Evolutionary conservation across 2,888 invertebrate genomes (phyloP).

Genomic region (Erebia palarica): DNA sequence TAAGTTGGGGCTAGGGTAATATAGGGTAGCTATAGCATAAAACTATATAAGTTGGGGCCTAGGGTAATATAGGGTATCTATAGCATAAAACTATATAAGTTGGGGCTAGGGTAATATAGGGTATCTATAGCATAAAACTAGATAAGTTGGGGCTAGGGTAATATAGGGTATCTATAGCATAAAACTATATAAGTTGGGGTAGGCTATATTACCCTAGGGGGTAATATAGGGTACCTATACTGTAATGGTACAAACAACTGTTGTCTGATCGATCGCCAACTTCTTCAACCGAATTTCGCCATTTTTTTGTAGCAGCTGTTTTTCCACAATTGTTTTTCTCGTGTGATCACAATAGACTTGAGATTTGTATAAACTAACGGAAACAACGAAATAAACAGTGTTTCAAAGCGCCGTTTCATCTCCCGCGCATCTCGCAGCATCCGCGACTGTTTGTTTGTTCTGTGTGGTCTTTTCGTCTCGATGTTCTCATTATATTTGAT

Average conservation of each 20-base stretch:
- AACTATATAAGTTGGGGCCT: no score
- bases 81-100: no score
- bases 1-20: no score
- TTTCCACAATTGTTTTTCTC: background rate
- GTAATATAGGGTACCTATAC: background rate
- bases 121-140: no score
- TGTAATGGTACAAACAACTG: background rate
- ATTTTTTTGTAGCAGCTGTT: background rate
- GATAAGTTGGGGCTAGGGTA: no score
- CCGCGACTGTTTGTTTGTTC: constrained; percentile 5
- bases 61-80: no score
- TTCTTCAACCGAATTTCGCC: background rate
- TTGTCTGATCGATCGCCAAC: background rate
- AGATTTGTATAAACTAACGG: background rate
- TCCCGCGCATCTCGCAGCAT: background rate
- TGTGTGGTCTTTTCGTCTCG: background rate
- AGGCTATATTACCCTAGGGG: no score
- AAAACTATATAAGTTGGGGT: no score
- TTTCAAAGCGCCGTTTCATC: background rate
- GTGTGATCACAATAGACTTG: background rate
- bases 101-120: no score
- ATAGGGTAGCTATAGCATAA: no score
- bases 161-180: no score
- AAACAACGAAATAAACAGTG: background rate
- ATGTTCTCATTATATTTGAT: background rate